Evolutionary conservation across 2,113 vertebrate genomes (phyloP).

Genomic region (Pedionomus torquatus): DNA sequence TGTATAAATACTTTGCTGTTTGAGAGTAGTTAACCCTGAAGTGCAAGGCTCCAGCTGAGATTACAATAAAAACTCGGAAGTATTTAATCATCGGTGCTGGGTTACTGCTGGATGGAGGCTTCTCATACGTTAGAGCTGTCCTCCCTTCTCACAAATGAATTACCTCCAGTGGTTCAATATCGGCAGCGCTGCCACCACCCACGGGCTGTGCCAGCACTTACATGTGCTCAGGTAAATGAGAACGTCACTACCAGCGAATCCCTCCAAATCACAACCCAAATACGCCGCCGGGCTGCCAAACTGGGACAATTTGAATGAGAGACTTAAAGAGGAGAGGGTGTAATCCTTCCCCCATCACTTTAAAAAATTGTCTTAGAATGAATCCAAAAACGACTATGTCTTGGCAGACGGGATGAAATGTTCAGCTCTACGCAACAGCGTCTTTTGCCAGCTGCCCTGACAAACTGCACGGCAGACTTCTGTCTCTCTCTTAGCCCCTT

Average conservation of each 20-base stretch:
- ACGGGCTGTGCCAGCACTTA: not conserved
- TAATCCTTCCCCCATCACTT: constrained; percentile 29
- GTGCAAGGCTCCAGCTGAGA: not conserved
- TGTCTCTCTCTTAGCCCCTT: not conserved
- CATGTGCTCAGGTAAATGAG: not conserved
- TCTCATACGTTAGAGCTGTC: not conserved
- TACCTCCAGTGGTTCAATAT: not conserved
- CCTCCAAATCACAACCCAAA: not conserved
- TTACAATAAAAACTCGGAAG: not conserved
- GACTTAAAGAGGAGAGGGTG: not conserved
- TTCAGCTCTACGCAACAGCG: not conserved
- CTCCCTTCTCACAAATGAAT: not conserved
- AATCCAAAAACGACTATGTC: constrained; percentile 8
- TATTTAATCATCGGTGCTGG: not conserved
- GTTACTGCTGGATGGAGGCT: not conserved
- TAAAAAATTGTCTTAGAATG: constrained; percentile 20
- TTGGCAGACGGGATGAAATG: constrained; percentile 42
- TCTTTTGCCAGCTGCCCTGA: constrained; percentile 25
- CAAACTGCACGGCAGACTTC: constrained; percentile 12
- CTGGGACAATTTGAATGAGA: not conserved
- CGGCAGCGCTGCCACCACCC: not conserved
- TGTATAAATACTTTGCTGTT: not conserved
- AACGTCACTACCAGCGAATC: not conserved
- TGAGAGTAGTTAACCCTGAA: not conserved
- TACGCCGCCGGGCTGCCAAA: not conserved